A percentile compares a stretch with the other conserved stretches of the same genome.
Conservation (phyloP, 1,140 invertebrate genomes). For the Drosophila sechellia region DNA sequence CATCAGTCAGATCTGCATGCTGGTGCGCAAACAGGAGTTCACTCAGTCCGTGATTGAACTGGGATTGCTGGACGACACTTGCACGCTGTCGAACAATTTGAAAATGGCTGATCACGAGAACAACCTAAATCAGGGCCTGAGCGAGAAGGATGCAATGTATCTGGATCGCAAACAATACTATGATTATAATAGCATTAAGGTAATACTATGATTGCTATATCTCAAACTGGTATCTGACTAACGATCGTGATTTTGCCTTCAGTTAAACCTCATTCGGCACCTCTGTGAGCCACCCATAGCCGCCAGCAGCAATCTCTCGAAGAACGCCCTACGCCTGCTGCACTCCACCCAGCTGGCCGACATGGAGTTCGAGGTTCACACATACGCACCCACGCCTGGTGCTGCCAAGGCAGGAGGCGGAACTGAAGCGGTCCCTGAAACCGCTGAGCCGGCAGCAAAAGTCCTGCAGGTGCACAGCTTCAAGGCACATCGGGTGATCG, state of each 20-base stretch:
- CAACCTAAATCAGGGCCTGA: slow-evolving; percentile 46
- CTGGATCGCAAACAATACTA: slow-evolving; percentile 52
- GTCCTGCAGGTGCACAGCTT: slow-evolving; percentile 76
- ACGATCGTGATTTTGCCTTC: neutral
- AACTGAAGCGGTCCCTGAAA: neutral
- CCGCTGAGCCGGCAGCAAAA: neutral
- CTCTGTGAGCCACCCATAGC: slow-evolving; percentile 87
- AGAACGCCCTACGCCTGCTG: slow-evolving; percentile 86
- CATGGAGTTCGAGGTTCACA: slow-evolving; percentile 88
- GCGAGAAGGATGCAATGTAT: slow-evolving; percentile 25
- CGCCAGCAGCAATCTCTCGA: slow-evolving; percentile 86
- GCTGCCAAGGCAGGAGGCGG: neutral
- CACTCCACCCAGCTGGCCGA: slow-evolving; percentile 86
- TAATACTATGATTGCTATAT: neutral
- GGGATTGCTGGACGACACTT: slow-evolving; percentile 85
- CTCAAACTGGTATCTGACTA: neutral
- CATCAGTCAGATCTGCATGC: slow-evolving; percentile 85
- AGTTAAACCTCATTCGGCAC: slow-evolving; percentile 88
- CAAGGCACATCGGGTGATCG: slow-evolving; percentile 88
- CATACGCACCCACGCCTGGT: slow-evolving; percentile 23
- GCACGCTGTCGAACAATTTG: slow-evolving; percentile 48
- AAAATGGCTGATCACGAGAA: slow-evolving; percentile 67
- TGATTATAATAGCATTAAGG: slow-evolving; percentile 80
- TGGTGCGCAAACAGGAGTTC: slow-evolving; percentile 88
- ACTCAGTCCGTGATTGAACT: slow-evolving; percentile 86